Evolutionary conservation across 2,797 vertebrate genomes (phyloP), one percentile per base, ranked within the genome.

Genomic region (Diglossa cyanea): DNA sequence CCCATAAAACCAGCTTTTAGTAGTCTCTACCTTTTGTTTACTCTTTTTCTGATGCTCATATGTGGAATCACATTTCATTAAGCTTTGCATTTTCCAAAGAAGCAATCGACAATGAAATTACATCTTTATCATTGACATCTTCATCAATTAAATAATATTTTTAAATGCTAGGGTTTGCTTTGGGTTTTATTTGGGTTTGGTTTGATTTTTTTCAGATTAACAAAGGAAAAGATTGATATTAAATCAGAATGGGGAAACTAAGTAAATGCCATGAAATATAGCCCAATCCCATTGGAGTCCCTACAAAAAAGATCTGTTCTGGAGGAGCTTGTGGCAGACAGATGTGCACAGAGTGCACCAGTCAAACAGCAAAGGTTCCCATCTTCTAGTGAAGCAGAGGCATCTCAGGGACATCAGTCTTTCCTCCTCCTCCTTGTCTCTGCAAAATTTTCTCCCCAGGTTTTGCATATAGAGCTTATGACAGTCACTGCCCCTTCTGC

Each of bases 301-400:
- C 19, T 31, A 2, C 16, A 58, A n/a, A 72, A 17, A 42, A 31
- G 12, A 21, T n/a, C 4, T 1, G 14, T 25, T 72, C 39, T 51
- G 40, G 72, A 54, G 45, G 19, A 74, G 61, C 13, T 17, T 70
- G 57, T 3, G 1, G n/a, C 53, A 77, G 76, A 39, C 1, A 11
- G 7, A 20, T 6, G 6, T 0, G 2, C 1, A 1, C n/a, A 74
- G 57, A 25, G 21, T 24, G 44, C 3, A 0, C 11, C 37, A 60
- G 28, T 8, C 1, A 0, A 42, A 62, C 1, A 2, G 28, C 9
- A 45, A 45, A 53, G 1, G 9, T 57, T 86, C 26, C 21, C 7
- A 4, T 11, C 40, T 75, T 66, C 77, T 15, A 33, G 48, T 13
- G 60, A 58, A 55, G 35, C 37, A 73, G 48, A 73, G 71, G 53